Evolutionary conservation across 1,140 invertebrate species (phyloP), one percentile per base, ranked within the genome.

Genomic region (Psix sp.): DNA sequence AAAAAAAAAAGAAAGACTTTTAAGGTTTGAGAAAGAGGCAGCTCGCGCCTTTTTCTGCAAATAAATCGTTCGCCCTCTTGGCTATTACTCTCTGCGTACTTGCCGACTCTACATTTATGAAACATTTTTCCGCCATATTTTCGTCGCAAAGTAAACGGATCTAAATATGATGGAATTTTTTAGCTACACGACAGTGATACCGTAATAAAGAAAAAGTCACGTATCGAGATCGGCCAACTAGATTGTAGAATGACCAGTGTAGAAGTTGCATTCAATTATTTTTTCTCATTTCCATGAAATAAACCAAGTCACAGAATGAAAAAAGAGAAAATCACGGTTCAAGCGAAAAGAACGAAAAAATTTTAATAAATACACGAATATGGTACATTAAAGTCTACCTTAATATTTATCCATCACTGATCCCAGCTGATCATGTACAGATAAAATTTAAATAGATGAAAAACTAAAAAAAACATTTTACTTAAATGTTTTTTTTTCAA

Each of bases 31-130:
- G 43, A 38, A 20, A 18, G 10, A 38, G 33, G 48, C 29, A 62
- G 66, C 21, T 15, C 17, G 29, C 29, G 18, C 26, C n/a, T 7
- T n/a, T 29, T 29, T 29, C n/a, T n/a, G 7, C 7, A 2, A n/a
- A 10, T 29, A n/a, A 1, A 79, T 81, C 71, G 51, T 15, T 49
- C 43, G 33, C 17, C 52, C 45, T 46, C 39, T 49, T 31, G 35
- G 15, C 31, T 35, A 7, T 46, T 21, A 10, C 35, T 13, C 43
- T 15, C 15, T 26, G n/a, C 15, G 13, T 13, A 4, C 9, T 17
- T 5, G 13, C n/a, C n/a, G n/a, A n/a, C n/a, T n/a, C n/a, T n/a
- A n/a, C n/a, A n/a, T n/a, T n/a, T n/a, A n/a, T n/a, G n/a, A n/a
- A n/a, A n/a, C n/a, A n/a, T 57, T 57, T 45, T 57, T 17, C 40